phyloP scores from a whole-genome alignment of 2,113 vertebrate genomes.

The Eptesicus fuscus region DNA sequence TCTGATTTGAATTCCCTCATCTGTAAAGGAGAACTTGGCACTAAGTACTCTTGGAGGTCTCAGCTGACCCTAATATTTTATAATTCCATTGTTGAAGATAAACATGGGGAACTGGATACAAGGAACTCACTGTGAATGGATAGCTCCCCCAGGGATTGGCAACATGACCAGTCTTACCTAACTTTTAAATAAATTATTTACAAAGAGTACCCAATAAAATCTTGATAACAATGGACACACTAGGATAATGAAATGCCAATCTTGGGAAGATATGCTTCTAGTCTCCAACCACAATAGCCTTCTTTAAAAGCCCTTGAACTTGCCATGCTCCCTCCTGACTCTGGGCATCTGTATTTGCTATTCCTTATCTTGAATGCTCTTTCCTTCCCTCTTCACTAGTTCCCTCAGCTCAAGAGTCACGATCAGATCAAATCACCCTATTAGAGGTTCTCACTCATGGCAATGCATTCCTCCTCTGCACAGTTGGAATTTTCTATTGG shows the following conservation, averaged over 20 bases:
- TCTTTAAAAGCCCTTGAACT: not conserved
- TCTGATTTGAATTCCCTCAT: not conserved
- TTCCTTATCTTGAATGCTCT: not conserved
- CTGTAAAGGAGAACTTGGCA: not conserved
- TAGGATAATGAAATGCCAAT: conserved; percentile 14
- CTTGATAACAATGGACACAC: not conserved
- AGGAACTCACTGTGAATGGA: not conserved
- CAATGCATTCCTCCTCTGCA: not conserved
- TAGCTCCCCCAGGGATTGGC: conserved; percentile 1
- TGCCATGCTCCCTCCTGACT: not conserved
- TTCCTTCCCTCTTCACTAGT: not conserved
- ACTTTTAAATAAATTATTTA: conserved; percentile 21
- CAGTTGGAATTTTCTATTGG: not conserved
- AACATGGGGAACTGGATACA: not conserved
- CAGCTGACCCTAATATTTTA: not conserved
- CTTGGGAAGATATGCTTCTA: not conserved
- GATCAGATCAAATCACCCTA: not conserved
- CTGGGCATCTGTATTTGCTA: not conserved
- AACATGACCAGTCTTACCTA: not conserved
- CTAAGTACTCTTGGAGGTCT: not conserved
- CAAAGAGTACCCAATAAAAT: conserved; percentile 13
- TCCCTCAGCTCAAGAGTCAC: not conserved
- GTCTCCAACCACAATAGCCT: not conserved
- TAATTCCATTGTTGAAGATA: not conserved
- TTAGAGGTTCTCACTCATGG: not conserved